Evolutionary conservation across 2,797 vertebrate species (phyloP), one percentile per base, ranked within the genome.

Genomic region (Eospalax fontanierii): DNA sequence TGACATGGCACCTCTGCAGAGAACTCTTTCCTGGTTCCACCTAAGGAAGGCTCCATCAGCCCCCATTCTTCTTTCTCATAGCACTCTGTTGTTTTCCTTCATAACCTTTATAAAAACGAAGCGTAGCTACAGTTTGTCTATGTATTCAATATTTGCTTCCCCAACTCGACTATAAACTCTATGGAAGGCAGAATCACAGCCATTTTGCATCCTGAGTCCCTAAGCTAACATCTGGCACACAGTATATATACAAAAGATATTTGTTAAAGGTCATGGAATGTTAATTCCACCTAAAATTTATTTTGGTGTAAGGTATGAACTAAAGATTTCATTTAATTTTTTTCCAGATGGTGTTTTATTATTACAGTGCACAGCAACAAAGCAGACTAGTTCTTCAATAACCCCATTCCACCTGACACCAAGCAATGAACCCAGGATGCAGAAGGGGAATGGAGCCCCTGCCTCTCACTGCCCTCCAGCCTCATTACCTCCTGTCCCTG

Each of bases 221-320:
- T 75, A 38, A 70, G 22, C 38, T 30, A 85, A 22, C 50, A 66
- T 71, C 61, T 93, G 79, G 30, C 66, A 54, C 35, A 38, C 30
- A 65, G 66, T 63, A 78, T 68, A 73, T 68, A 43, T 9, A 71
- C 26, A 76, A 87, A 89, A 86, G 43, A n/a, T 54, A 68, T 63
- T 68, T 87, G 61, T 90, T 90, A 76, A 94, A 96, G 93, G 65
- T 83, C 46, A 68, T 15, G 90, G 82, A 90, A 86, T 88, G 40
- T 63, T 92, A 90, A 93, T 61, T 90, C 75, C 54, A 54, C 35
- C 87, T 83, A 80, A 84, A 94, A 79, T 93, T 93, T 93, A 91
- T 92, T 96, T 85, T 74, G 65, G 82, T 79, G 7, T 76, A 65
- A 87, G 12, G 21, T 63, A 28, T 91, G 46, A 90, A 80, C 74